Conservation (phyloP, 1,140 invertebrate species). For the Chymomyza costata region DNA sequence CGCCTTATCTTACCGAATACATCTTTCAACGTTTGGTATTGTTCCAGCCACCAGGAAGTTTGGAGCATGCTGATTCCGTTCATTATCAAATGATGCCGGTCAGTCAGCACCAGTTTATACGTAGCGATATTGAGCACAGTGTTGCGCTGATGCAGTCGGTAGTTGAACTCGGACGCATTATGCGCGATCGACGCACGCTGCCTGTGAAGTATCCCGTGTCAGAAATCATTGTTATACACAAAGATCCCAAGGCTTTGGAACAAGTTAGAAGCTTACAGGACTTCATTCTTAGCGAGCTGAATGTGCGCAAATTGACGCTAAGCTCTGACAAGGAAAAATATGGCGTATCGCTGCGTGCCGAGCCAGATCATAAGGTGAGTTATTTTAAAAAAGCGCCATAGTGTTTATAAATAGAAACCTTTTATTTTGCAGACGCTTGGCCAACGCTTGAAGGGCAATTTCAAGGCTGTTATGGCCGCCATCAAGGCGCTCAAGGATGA, state of each 20-base stretch:
- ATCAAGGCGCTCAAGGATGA: slow-evolving; percentile 89
- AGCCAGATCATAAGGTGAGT: slow-evolving; percentile 88
- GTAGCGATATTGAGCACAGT: slow-evolving; percentile 91
- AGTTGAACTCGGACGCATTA: slow-evolving; percentile 94
- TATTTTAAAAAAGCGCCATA: too few species aligned
- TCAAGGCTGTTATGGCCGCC: slow-evolving; percentile 89
- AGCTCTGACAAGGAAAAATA: slow-evolving; percentile 95
- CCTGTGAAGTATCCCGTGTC: slow-evolving; percentile 98
- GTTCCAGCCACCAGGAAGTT: slow-evolving; percentile 46
- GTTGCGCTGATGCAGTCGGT: slow-evolving; percentile 95
- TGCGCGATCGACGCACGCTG: slow-evolving; percentile 94
- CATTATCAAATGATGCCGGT: slow-evolving; percentile 93
- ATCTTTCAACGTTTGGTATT: slow-evolving; percentile 92
- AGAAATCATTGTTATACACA: slow-evolving; percentile 96
- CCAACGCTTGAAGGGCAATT: slow-evolving; percentile 89
- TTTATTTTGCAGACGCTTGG: slow-evolving; percentile 81
- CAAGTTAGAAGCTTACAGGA: slow-evolving; percentile 88
- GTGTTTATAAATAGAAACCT: slow-evolving; percentile 77
- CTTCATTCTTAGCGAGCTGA: slow-evolving; percentile 96
- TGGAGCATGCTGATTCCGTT: slow-evolving; percentile 78
- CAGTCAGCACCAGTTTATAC: slow-evolving; percentile 83
- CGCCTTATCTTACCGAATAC: slow-evolving; percentile 96
- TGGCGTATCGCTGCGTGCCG: slow-evolving; percentile 93
- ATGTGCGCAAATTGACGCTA: slow-evolving; percentile 91
- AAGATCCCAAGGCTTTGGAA: slow-evolving; percentile 85